Evolutionary conservation across 1,140 invertebrate species (phyloP), one percentile per base, ranked within the genome.

Genomic region (Formica exsecta): DNA sequence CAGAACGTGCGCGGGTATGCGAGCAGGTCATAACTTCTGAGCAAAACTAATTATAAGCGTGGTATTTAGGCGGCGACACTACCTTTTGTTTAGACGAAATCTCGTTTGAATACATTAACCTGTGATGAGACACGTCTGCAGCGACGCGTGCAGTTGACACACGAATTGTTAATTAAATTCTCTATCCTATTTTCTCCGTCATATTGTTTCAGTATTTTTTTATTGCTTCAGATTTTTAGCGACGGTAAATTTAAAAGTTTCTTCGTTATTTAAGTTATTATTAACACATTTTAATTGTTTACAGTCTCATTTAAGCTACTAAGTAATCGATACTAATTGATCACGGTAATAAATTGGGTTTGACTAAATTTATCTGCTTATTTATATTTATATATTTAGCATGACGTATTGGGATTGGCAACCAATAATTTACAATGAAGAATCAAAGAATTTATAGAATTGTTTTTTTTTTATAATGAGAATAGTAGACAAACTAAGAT

Each of bases 1-100:
- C 29, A 22, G 48, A 22, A 38, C 9, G 16, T 16, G 51, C 70
- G 80, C 54, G 80, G 66, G 65, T 51, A 51, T 80, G 70, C 25
- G 66, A 64, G 62, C 7, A 38, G 13, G 70, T 87, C 64, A 90
- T 92, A 92, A 93, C 85, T 92, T 89, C 88, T 92, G 76, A 64
- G 68, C 87, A 88, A 93, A 93, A 93, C 92, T 93, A 93, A 93
- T 93, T 93, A 93, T 87, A 64, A 84, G 59, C 80, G 73, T 86
- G 86, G 86, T 91, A 92, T 92, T 93, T 93, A 92, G 87, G 85
- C 77, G 81, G 80, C 86, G 65, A 76, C 86, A 51, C 73, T 87
- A 85, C 86, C 89, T 90, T 92, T 91, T 92, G 92, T 92, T 92
- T 92, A 92, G 91, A 89, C 74, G 70, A 92, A 92, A 92, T 90